phyloP scores from a whole-genome alignment of 1,140 invertebrate genomes.

The Paracyclopina nana region DNA sequence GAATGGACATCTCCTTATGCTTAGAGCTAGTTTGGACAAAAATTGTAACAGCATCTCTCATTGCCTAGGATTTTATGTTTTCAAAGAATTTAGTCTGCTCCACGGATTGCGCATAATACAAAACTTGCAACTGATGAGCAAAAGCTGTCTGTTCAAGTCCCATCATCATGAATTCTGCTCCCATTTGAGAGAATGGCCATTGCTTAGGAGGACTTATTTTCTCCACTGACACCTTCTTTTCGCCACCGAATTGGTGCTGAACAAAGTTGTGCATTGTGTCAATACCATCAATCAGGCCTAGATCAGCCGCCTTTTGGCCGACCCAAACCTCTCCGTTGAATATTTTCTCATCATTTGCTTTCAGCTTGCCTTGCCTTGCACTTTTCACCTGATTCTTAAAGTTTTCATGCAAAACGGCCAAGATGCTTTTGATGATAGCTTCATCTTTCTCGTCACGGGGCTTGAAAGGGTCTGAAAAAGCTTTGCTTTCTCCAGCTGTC shows the following conservation, averaged over 20 bases:
- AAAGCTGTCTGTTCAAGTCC: too few species aligned
- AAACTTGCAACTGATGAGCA: too few species aligned
- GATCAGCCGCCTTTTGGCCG: constrained; percentile 4
- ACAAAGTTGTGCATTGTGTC: neutral
- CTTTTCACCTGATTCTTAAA: constrained; percentile 9
- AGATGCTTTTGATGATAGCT: neutral
- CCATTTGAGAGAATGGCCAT: too few species aligned
- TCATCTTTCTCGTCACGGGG: neutral
- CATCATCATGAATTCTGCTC: too few species aligned
- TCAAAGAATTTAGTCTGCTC: too few species aligned
- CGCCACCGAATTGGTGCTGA: neutral
- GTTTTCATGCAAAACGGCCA: constrained; percentile 3
- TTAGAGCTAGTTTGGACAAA: too few species aligned
- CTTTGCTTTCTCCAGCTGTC: constrained; percentile 11
- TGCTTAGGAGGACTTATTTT: too few species aligned
- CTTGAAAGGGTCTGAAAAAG: neutral
- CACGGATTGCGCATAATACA: too few species aligned
- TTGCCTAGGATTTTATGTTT: too few species aligned
- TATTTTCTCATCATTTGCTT: neutral
- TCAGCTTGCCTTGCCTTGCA: neutral
- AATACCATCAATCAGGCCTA: constrained; percentile 11
- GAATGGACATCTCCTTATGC: too few species aligned
- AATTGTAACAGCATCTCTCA: too few species aligned
- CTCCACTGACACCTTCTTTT: too few species aligned
- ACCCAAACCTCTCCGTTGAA: constrained; percentile 11